phyloP scores from a whole-genome alignment of 2,888 invertebrate genomes.

The Meandrusa payeni region DNA sequence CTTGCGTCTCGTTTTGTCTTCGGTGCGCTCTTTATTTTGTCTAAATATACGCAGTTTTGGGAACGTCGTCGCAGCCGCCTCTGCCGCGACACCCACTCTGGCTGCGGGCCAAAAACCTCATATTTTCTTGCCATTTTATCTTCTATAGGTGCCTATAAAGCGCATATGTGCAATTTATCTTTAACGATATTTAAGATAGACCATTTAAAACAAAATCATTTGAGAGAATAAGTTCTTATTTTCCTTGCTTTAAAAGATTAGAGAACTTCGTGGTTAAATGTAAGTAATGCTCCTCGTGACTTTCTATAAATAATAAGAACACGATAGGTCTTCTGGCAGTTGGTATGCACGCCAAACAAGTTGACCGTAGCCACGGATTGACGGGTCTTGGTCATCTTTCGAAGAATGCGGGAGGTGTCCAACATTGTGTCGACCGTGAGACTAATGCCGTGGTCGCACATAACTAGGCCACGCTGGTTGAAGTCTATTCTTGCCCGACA shows the following conservation, averaged over 20 bases:
- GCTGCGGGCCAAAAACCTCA: slow-evolving; percentile 63
- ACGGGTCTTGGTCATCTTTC: slow-evolving; percentile 47
- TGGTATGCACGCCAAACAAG: no score
- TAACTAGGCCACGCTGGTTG: slow-evolving; percentile 62
- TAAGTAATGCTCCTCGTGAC: no score
- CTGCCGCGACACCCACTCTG: slow-evolving; percentile 69
- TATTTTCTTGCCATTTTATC: slow-evolving; percentile 63
- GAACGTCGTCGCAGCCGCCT: slow-evolving; percentile 72
- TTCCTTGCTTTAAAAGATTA: no score
- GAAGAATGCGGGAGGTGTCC: slow-evolving; percentile 51
- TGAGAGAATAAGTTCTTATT: no score
- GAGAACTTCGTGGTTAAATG: no score
- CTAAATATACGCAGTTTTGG: slow-evolving; percentile 81
- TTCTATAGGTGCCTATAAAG: slow-evolving; percentile 52
- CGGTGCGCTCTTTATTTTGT: slow-evolving; percentile 80
- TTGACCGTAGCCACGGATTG: no score
- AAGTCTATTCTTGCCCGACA: slow-evolving; percentile 67
- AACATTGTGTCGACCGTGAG: slow-evolving; percentile 47
- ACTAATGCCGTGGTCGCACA: slow-evolving; percentile 49
- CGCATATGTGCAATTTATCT: slow-evolving; percentile 25
- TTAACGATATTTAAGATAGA: slow-evolving; percentile 15
- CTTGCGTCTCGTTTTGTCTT: slow-evolving; percentile 81
- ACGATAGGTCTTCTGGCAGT: no score
- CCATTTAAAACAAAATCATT: slow-evolving; percentile 8
- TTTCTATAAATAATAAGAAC: no score